Percentiles rank a stretch among this genome's conserved stretches.
Evolutionary conservation across 2,888 invertebrate genomes (phyloP).

Genomic region (Deilephila porcellus): DNA sequence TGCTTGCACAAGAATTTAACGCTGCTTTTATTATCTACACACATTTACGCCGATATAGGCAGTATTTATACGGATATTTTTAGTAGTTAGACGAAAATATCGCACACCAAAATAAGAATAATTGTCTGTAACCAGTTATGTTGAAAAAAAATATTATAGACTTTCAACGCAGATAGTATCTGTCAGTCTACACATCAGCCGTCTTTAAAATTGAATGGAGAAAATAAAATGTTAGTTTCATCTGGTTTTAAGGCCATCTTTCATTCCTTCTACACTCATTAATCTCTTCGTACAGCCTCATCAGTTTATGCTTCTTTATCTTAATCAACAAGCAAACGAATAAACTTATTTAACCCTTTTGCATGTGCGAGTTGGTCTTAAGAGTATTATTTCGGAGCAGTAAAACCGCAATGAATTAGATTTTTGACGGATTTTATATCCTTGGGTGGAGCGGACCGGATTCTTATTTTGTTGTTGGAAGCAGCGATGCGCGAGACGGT

Average conservation of each 20-base stretch:
- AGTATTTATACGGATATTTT: no score
- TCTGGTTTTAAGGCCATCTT: conserved; percentile 1
- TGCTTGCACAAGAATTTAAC: no score
- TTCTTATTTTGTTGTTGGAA: conserved; percentile 56
- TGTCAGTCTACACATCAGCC: not conserved
- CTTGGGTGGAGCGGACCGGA: conserved; percentile 53
- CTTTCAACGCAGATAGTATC: no score
- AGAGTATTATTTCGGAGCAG: not conserved
- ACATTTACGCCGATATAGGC: no score
- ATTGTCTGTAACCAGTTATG: not conserved
- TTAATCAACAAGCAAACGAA: conserved; percentile 13
- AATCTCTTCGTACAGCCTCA: conserved; percentile 8
- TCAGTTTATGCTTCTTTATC: conserved; percentile 12
- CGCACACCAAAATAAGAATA: no score
- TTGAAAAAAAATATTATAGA: not conserved
- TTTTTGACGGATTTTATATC: conserved; percentile 45
- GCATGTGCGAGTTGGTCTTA: not conserved
- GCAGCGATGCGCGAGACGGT: conserved; percentile 62
- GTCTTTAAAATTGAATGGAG: not conserved
- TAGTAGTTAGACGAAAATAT: no score
- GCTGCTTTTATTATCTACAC: no score
- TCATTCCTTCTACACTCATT: conserved; percentile 19
- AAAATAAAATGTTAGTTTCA: not conserved
- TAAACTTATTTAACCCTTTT: not conserved
- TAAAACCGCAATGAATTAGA: not conserved